phyloP scores from a whole-genome alignment of 2,797 vertebrate species.

The Tarsius wallacei region DNA sequence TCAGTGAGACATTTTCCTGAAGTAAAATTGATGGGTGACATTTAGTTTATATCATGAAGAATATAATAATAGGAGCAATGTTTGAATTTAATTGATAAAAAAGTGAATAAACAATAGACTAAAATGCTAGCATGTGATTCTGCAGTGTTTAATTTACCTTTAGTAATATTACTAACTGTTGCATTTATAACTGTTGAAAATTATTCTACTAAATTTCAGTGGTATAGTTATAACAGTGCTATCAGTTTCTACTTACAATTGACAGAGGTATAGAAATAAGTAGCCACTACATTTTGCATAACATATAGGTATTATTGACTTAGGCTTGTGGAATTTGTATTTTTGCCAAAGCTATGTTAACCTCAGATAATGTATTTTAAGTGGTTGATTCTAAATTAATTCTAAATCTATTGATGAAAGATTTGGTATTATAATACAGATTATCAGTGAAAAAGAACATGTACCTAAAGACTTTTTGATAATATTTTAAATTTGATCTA shows the following conservation, averaged over 20 bases:
- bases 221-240: constrained; percentile 49
- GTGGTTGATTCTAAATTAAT: constrained; percentile 73
- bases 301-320: neutral
- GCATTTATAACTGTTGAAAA: constrained; percentile 76
- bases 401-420: constrained; percentile 71
- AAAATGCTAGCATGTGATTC: constrained; percentile 85
- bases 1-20: constrained; percentile 78
- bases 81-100: constrained; percentile 83
- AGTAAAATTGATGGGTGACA: constrained; percentile 83
- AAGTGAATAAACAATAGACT: constrained; percentile 85
- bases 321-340: neutral
- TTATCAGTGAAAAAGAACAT: constrained; percentile 56
- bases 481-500: constrained; percentile 58
- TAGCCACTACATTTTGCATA: constrained; percentile 23
- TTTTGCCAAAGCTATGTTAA: constrained; percentile 45
- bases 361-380: constrained; percentile 45
- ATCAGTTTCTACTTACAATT: constrained; percentile 75
- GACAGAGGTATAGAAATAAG: constrained; percentile 38
- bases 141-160: constrained; percentile 80
- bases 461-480: constrained; percentile 66
- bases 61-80: constrained; percentile 84
- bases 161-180: constrained; percentile 71
- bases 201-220: constrained; percentile 74
- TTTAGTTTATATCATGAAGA: constrained; percentile 85
- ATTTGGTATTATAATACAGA: constrained; percentile 73